A percentile compares a stretch with the other conserved stretches of the same genome.
Conservation (phyloP, 2,113 vertebrate genomes). For the Narcine bancroftii region DNA sequence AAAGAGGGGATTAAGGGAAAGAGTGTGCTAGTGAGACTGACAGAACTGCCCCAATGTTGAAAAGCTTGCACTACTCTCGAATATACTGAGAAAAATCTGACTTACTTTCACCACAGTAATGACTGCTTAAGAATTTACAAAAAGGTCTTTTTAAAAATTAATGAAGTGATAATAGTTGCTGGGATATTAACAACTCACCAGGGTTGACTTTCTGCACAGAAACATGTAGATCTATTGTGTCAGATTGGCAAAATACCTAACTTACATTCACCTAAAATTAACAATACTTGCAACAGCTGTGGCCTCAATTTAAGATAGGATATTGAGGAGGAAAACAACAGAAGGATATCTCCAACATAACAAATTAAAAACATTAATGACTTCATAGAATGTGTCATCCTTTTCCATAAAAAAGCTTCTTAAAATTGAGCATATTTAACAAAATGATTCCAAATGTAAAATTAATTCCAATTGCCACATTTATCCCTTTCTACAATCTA, state of each 20-base stretch:
- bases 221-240: not conserved
- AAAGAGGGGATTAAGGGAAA: not conserved
- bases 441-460: not conserved
- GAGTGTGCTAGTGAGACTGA: not conserved
- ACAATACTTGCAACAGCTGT: constrained; percentile 12
- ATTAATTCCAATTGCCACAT: not conserved
- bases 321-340: not conserved
- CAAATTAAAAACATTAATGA: not conserved
- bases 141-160: not conserved
- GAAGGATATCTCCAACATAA: not conserved
- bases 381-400: not conserved
- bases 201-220: not conserved
- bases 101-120: not conserved
- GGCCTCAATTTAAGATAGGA: not conserved
- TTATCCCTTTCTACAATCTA: not conserved
- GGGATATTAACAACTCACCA: not conserved
- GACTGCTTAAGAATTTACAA: not conserved
- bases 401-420: not conserved
- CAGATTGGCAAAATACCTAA: not conserved
- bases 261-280: not conserved
- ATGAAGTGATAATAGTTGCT: not conserved
- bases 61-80: not conserved
- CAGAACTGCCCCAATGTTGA: not conserved
- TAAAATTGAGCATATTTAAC: not conserved
- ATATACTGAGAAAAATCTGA: not conserved